Evolutionary conservation across 2,888 invertebrate genomes (phyloP), one percentile per base, ranked within the genome.

Genomic region (Chloromyia formosa): DNA sequence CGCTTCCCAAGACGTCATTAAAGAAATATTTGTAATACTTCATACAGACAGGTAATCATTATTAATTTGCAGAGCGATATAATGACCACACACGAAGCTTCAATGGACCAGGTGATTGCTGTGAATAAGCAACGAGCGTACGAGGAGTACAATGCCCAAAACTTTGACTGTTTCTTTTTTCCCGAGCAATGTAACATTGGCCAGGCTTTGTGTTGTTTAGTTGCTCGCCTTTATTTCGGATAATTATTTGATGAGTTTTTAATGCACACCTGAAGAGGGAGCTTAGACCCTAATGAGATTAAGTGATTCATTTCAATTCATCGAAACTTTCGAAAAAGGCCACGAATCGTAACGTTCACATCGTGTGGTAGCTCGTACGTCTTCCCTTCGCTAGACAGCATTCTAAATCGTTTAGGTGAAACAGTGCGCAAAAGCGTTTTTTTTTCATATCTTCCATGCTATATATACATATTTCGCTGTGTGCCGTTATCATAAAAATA

Each of bases 401-500:
- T 71, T 71, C 7, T 56, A 58, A 42, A 56, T 3, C 20, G 14
- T 56, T 56, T n/a, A 40, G 18, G 9, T 58, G 18, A 40, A 35
- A 35, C 56, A 56, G 16, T 71, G 71, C 71, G 71, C 71, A 71
- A 71, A 23, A 56, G 20, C 71, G 27, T 12, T 1, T 49, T 45
- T 66, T 49, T 66, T 49, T 16, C 16, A n/a, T 12, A 12, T 7
- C 49, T 49, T 7, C 35, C 45, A 14, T 16, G 12, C 18, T 22
- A 35, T 35, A 35, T 35, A 10, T 18, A 56, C 18, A 56, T 56
- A 18, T 56, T 56, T 22, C 10, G 22, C 56, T 35, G 27, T 35
- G 27, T 56, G 18, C 42, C 42, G 71, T 71, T 58, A 71, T 71
- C 56, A 71, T 71, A 71, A 71, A 71, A 71, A 58, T 71, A 58